Evolutionary conservation across 2,797 vertebrate species (phyloP).

Genomic region (Coluber constrictor): DNA sequence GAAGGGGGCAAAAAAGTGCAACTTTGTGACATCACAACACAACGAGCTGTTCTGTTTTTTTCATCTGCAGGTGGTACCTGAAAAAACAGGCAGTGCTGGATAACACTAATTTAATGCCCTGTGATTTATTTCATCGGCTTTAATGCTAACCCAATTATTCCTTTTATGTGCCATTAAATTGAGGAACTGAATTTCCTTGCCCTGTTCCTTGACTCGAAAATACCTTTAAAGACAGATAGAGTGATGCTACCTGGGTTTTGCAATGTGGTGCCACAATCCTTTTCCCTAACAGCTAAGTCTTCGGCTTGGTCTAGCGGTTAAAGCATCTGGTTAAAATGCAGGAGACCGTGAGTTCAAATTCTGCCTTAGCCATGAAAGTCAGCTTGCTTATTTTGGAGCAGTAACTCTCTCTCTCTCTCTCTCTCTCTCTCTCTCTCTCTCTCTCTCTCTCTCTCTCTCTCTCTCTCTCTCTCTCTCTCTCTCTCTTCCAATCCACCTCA

Average conservation of each 20-base stretch:
- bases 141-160: slow-evolving; percentile 47
- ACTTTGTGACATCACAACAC: not conserved
- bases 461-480: too few relatives aligned
- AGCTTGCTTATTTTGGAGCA: too few relatives aligned
- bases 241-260: not conserved
- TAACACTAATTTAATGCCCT: slow-evolving; percentile 56
- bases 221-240: slow-evolving; percentile 24
- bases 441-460: too few relatives aligned
- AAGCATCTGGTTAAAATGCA: too few relatives aligned
- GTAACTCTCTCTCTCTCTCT: too few relatives aligned
- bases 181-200: slow-evolving; percentile 25
- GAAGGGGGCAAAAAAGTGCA: not conserved
- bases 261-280: not conserved
- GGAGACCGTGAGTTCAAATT: too few relatives aligned
- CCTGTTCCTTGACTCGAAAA: slow-evolving; percentile 7
- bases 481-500: too few relatives aligned
- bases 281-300: not conserved
- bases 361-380: too few relatives aligned
- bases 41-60: slow-evolving; percentile 5
- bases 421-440: too few relatives aligned
- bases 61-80: slow-evolving; percentile 28
- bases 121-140: slow-evolving; percentile 55
- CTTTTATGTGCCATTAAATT: slow-evolving; percentile 52
- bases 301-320: too few relatives aligned
- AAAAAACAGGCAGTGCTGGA: slow-evolving; percentile 24